Evolutionary conservation across 2,888 invertebrate species (phyloP), one percentile per base, ranked within the genome.

Genomic region (Stenichneumon culpator): DNA sequence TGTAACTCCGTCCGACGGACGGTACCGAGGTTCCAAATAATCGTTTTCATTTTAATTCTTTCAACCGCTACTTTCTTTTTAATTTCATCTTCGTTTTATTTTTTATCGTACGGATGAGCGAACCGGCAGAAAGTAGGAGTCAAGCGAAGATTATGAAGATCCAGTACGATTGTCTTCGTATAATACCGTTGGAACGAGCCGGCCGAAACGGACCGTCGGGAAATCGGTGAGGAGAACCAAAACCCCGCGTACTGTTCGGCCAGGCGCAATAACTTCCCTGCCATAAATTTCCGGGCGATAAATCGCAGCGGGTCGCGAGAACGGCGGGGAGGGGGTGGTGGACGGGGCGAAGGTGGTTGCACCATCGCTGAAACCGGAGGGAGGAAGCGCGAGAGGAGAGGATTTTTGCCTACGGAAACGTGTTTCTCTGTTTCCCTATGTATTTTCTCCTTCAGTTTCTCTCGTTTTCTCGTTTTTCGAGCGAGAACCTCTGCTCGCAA

Each of bases 181-280:
- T 57, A 57, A 73, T 39, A 73, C 25, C 22, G n/a, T 22, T 25
- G 44, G 25, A 47, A 60, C 39, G 72, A 79, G 50, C 39, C 47
- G 60, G 28, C 28, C 32, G 32, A 70, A 72, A 47, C 69, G 88
- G 89, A 89, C 89, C 88, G 87, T 79, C 83, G 78, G 73, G 67
- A 83, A 79, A 82, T 82, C 80, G 79, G 68, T 75, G 63, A 63
- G 63, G 32, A 52, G 70, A 54, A 28, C 28, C 65, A 78, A 50
- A 25, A 25, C 44, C 19, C 72, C 47, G 16, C 16, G 32, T 73
- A 47, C 77, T 60, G 70, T 78, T 82, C 74, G 57, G 57, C 63
- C 65, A 74, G 32, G 89, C 87, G 89, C 89, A 91, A 91, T 92
- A 91, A 91, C 82, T 86, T 86, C 68, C 7, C 79, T 73, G 77